These are phyloP conservation scores for Pyralis farinalis DNA, from an alignment of 2,888 invertebrate species.

Conservation along the genomic window DNA sequence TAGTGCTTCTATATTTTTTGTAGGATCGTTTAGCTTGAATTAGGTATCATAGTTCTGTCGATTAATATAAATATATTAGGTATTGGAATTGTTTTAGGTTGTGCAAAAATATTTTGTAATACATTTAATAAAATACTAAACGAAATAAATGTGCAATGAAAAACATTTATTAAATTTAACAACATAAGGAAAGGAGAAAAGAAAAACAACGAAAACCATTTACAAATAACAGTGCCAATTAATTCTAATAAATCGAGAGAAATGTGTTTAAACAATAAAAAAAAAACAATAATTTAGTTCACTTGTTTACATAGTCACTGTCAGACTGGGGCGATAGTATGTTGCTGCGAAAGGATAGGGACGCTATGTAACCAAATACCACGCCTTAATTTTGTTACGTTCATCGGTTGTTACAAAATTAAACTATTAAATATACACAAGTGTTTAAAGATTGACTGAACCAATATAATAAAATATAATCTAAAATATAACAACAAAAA, in stretches of 20 bases:
- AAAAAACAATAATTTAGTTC: constrained; percentile 14
- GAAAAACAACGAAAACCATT: constrained; percentile 53
- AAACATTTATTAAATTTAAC: constrained; percentile 70
- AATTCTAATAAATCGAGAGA: constrained; percentile 41
- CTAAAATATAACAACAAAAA: constrained; percentile 73
- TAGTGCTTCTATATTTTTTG: constrained; percentile 21
- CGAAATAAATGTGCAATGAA: constrained; percentile 53
- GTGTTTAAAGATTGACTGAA: constrained; percentile 59
- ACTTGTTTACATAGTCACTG: constrained; percentile 13
- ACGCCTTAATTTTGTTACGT: constrained; percentile 37
- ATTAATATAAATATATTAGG: too few species aligned
- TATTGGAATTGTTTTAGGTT: not conserved
- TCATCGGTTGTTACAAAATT: constrained; percentile 53
- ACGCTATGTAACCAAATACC: constrained; percentile 17
- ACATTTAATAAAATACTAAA: constrained; percentile 43
- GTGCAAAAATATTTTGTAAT: constrained; percentile 6
- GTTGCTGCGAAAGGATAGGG: not conserved
- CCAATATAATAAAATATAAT: constrained; percentile 69
- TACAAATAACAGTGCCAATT: constrained; percentile 76
- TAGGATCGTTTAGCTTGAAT: constrained; percentile 12
- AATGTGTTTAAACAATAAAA: constrained; percentile 12
- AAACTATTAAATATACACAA: constrained; percentile 46
- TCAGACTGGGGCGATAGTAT: not conserved
- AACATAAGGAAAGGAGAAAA: constrained; percentile 58
- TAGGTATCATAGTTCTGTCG: not conserved